A percentile compares a stretch with the other conserved stretches of the same genome.
Conservation (phyloP, 2,888 invertebrate species). For the Cheilosia pagana region DNA sequence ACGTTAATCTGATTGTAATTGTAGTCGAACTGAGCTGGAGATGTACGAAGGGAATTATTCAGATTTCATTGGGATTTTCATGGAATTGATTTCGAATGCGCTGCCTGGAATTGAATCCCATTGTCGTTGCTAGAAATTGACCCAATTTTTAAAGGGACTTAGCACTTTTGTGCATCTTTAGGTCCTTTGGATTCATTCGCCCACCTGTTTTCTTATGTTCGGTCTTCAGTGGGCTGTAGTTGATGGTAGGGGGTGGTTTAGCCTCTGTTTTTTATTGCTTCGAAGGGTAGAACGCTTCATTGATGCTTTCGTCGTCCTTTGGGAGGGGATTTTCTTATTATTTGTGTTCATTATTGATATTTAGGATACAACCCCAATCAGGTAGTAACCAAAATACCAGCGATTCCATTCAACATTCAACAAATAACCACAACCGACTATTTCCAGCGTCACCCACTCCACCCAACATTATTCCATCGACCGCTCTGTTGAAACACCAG, state of each 20-base stretch:
- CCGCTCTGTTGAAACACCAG: conserved; percentile 8
- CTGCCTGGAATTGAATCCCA: conserved; percentile 21
- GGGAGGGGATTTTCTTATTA: background rate
- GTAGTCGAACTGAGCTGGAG: conserved; percentile 47
- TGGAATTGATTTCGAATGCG: conserved; percentile 27
- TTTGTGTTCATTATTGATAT: too few relatives aligned
- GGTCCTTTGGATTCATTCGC: background rate
- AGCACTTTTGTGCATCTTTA: conserved; percentile 45
- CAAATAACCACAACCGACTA: background rate
- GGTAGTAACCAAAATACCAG: too few relatives aligned
- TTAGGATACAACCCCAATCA: too few relatives aligned
- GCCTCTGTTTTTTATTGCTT: conserved; percentile 18
- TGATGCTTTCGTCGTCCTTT: conserved; percentile 34
- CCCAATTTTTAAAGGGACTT: conserved; percentile 29
- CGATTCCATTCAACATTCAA: background rate
- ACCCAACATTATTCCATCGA: conserved; percentile 39
- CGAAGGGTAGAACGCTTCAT: background rate
- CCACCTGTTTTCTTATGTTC: conserved; percentile 17
- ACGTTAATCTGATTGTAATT: conserved; percentile 73
- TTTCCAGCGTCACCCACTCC: background rate
- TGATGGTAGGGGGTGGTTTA: conserved; percentile 33
- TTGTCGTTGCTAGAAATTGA: conserved; percentile 33
- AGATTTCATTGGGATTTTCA: conserved; percentile 47
- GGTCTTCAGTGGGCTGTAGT: conserved; percentile 47
- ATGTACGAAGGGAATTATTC: conserved; percentile 41